Conservation (phyloP, 2,797 vertebrate species). For the Tarsius wallacei region DNA sequence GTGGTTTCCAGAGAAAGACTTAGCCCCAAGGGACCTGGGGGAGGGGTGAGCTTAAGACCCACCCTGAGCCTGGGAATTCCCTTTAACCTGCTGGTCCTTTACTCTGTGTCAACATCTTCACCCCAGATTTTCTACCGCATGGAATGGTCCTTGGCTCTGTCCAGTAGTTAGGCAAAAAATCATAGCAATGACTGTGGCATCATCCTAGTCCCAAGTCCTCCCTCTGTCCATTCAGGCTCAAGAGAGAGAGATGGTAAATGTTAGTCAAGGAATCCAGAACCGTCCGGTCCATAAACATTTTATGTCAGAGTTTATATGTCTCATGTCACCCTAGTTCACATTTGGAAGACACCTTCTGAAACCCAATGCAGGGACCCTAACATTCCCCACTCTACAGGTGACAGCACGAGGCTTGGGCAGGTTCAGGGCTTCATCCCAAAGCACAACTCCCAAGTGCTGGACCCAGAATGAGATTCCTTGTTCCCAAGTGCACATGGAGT, state of each 20-base stretch:
- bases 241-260: not conserved
- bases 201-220: no score
- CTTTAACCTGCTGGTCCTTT: no score
- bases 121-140: not conserved
- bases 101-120: no score
- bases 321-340: accelerated
- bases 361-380: not conserved
- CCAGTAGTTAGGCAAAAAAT: accelerated
- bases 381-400: not conserved
- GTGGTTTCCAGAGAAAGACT: no score
- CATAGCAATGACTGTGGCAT: not conserved
- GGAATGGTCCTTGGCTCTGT: not conserved
- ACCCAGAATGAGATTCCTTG: not conserved
- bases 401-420: not conserved
- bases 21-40: no score
- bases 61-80: no score
- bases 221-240: not conserved
- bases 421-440: accelerated
- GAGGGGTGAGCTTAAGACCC: no score
- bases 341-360: not conserved
- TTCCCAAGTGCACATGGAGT: accelerated
- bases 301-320: not conserved
- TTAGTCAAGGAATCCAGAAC: not conserved
- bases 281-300: not conserved
- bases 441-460: not conserved